These are phyloP conservation scores for Hypotaenidia philippensis DNA, from an alignment of 2,797 vertebrate genomes.

Conservation along the genomic window DNA sequence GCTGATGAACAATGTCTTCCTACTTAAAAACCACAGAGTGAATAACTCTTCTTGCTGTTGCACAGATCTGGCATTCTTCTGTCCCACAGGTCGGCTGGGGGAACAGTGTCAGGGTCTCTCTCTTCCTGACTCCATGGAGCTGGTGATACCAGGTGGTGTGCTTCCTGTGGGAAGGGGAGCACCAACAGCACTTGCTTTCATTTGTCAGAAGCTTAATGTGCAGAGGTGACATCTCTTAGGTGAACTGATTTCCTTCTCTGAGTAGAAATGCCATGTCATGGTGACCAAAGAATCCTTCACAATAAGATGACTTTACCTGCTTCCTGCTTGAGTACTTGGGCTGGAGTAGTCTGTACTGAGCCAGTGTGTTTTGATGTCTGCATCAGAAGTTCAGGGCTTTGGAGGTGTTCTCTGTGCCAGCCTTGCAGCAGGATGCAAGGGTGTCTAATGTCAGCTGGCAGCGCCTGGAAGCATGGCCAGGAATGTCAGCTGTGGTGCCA, in stretches of 20 bases:
- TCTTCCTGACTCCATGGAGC: neutral
- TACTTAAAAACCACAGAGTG: neutral
- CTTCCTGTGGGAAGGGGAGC: neutral
- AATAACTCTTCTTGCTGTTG: neutral
- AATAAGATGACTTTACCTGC: neutral
- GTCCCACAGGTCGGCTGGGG: rapidly evolving
- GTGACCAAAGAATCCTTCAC: neutral
- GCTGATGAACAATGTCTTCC: neutral
- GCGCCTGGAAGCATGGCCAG: neutral
- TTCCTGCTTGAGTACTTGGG: neutral
- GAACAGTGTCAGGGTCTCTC: rapidly evolving
- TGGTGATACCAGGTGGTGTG: neutral
- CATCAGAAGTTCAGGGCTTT: neutral
- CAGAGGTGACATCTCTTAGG: neutral
- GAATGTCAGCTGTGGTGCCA: neutral
- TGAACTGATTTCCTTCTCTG: neutral
- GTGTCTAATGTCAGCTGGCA: rapidly evolving
- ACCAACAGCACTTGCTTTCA: rapidly evolving
- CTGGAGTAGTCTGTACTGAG: neutral
- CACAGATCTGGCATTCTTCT: neutral
- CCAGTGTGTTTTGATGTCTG: neutral
- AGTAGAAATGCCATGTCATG: too few species aligned
- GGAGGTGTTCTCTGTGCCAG: neutral
- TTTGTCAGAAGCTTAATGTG: neutral
- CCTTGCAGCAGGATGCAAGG: neutral